These are phyloP conservation scores for Nyctibius grandis DNA, from an alignment of 2,797 vertebrate species.

Conservation along the genomic window DNA sequence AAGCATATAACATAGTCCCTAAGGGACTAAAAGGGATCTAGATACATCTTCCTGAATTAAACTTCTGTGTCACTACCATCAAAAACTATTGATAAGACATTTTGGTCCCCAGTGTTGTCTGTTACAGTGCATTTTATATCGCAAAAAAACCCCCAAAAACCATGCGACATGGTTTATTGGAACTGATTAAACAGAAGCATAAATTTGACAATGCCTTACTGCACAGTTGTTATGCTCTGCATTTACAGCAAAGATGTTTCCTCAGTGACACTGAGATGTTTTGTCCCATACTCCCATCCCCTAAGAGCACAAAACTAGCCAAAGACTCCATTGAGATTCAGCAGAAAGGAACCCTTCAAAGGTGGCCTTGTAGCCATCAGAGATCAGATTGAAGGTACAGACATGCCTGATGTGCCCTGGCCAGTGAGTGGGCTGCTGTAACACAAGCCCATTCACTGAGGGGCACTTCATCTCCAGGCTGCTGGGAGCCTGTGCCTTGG, in stretches of 20 bases:
- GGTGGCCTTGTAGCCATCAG: rapidly evolving
- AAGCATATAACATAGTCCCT: not conserved
- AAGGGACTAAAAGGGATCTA: not conserved
- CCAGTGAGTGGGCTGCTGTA: not conserved
- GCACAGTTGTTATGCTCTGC: not conserved
- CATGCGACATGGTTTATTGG: not conserved
- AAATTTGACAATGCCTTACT: not conserved
- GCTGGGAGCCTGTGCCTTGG: not conserved
- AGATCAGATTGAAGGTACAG: not conserved
- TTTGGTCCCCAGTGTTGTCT: not conserved
- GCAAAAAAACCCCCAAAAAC: not conserved
- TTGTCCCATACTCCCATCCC: not conserved
- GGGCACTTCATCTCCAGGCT: not conserved
- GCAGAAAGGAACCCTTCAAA: not conserved
- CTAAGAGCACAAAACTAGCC: not conserved
- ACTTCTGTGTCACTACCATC: not conserved
- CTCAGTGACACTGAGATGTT: not conserved
- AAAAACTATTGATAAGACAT: not conserved
- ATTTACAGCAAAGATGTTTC: not conserved
- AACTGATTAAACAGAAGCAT: not conserved
- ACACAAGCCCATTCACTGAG: not conserved
- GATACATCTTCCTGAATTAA: not conserved
- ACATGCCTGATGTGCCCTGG: not conserved
- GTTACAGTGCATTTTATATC: not conserved
- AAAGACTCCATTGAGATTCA: not conserved